Evolutionary conservation across 2,797 vertebrate genomes (phyloP).

Genomic region (Fistularia commersonii): DNA sequence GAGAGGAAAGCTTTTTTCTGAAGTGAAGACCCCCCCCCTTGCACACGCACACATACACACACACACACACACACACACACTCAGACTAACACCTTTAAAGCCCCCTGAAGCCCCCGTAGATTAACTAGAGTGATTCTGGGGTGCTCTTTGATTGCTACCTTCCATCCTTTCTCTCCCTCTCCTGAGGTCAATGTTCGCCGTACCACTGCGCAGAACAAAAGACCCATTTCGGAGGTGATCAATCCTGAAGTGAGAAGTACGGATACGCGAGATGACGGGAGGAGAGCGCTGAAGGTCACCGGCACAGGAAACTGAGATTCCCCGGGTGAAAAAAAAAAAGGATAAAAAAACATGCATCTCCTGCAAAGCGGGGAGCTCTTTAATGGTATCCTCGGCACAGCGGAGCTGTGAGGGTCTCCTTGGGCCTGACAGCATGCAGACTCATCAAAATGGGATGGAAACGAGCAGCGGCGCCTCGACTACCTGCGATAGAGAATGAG

Average conservation of each 20-base stretch:
- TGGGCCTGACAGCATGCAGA: slow-evolving; percentile 32
- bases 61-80: no score
- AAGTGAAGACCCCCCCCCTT: no score
- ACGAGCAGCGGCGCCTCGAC: no score
- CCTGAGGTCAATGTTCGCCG: slow-evolving; percentile 50
- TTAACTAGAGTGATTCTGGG: slow-evolving; percentile 35
- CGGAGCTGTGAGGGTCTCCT: slow-evolving; percentile 18
- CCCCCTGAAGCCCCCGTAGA: slow-evolving; percentile 27
- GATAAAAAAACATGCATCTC: slow-evolving; percentile 2
- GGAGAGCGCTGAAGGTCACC: slow-evolving; percentile 40
- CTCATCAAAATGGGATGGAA: slow-evolving; percentile 36
- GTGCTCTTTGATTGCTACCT: slow-evolving; percentile 39
- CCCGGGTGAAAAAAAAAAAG: no score
- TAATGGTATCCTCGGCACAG: slow-evolving; percentile 14
- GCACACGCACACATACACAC: no score
- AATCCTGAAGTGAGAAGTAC: slow-evolving; percentile 55
- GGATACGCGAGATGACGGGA: slow-evolving; percentile 27
- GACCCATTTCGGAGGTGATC: slow-evolving; percentile 60
- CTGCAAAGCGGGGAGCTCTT: slow-evolving; percentile 7
- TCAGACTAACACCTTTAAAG: slow-evolving; percentile 16
- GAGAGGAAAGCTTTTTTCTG: no score
- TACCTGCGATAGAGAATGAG: no score
- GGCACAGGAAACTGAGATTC: slow-evolving; percentile 22
- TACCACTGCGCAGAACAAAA: slow-evolving; percentile 54
- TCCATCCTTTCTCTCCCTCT: slow-evolving; percentile 35